These are phyloP conservation scores for Strigamia transsilvanica DNA, from an alignment of 2,888 invertebrate species.

Conservation along the genomic window DNA sequence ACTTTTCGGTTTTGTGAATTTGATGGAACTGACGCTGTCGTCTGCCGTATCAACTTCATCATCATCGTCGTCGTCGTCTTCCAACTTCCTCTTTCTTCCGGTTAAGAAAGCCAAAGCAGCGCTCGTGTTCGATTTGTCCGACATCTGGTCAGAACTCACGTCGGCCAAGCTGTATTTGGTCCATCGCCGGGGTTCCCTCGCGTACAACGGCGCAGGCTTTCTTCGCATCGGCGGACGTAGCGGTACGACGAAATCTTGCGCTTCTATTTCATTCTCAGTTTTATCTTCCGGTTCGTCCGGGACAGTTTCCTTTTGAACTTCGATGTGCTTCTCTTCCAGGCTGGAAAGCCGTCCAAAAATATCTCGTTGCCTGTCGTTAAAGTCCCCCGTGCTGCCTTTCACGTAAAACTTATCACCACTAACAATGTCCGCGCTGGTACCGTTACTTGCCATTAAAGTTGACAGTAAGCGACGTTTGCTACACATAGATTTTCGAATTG, in stretches of 20 bases:
- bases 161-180: slow-evolving; percentile 80
- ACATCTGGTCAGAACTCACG: slow-evolving; percentile 78
- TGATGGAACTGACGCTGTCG: slow-evolving; percentile 56
- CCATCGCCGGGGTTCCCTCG: slow-evolving; percentile 70
- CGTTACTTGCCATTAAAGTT: neutral
- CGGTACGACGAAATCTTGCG: neutral
- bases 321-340: slow-evolving; percentile 19
- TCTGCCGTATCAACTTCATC: slow-evolving; percentile 55
- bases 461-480: neutral
- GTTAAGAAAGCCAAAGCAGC: slow-evolving; percentile 82
- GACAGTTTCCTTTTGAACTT: neutral
- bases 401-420: neutral
- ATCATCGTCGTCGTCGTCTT: slow-evolving; percentile 57
- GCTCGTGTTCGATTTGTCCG: slow-evolving; percentile 78
- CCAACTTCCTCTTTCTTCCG: slow-evolving; percentile 65
- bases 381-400: slow-evolving; percentile 4
- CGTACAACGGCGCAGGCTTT: neutral
- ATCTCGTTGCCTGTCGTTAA: slow-evolving; percentile 7
- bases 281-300: neutral
- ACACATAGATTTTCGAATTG: neutral
- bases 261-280: neutral
- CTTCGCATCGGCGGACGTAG: neutral
- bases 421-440: neutral
- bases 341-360: neutral
- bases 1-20: slow-evolving; percentile 56